Evolutionary conservation across 2,113 vertebrate species (phyloP), one percentile per base, ranked within the genome.

Genomic region (Spilogale gracilis): DNA sequence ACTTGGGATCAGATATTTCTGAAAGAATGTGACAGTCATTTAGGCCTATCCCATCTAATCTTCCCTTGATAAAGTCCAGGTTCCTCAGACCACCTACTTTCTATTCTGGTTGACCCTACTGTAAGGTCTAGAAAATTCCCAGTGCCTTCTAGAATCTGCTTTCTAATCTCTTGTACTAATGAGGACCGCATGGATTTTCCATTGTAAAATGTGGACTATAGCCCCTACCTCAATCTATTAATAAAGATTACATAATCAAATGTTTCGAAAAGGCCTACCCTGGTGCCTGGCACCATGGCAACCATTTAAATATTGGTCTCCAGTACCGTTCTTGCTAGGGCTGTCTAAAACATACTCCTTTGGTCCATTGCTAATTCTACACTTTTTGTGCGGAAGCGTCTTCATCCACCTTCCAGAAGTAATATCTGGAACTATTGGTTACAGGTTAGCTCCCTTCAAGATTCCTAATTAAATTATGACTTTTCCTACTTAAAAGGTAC

Each of bases 401-500:
- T 27, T 89, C 9, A 56, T 20, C 30, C 2, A 27, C 13, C 5
- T 89, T 89, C 74, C 45, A 32, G 80, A 74, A 30, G 8, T 9
- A 56, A 45, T 74, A 80, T 69, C 38, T 58, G 54, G 45, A 92
- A 50, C 16, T 13, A 17, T 60, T 30, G 65, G 30, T 32, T 81
- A 82, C 27, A 54, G 12, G 16, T 69, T 9, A 4, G 25, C 43
- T 54, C 9, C 48, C 52, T 85, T 89, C 43, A 67, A 69, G 32
- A 45, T 38, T 79, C 25, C 43, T 50, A 56, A 5, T 1, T 74
- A 5, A 86, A 45, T 61, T 25, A 27, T 17, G 0, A 58, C 32
- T 88, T 90, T 92, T 76, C 73, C 38, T 80, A n/a, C 76, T 94
- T 74, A 80, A 86, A 97, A 56, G 10, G 61, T 63, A 10, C 38